These are phyloP conservation scores for Xiphorhynchus erythropygius DNA, from an alignment of 2,797 vertebrate species.

Conservation along the genomic window DNA sequence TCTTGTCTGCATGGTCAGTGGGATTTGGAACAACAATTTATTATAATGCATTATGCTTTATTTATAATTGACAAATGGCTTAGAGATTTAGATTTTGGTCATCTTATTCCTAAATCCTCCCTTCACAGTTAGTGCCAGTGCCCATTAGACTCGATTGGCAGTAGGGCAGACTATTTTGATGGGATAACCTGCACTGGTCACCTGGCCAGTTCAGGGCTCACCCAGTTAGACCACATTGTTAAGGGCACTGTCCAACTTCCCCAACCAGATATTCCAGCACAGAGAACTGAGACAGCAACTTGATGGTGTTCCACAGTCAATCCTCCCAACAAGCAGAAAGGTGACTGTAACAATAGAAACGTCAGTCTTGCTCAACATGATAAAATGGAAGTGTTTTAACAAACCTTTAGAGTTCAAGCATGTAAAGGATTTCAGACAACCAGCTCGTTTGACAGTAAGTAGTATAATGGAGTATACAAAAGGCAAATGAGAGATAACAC, in stretches of 20 bases:
- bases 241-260: background rate
- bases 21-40: constrained; percentile 61
- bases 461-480: background rate
- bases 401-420: background rate
- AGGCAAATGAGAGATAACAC: background rate
- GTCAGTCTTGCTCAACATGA: background rate
- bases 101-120: background rate
- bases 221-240: background rate
- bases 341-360: background rate
- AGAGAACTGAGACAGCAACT: background rate
- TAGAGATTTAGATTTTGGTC: constrained; percentile 51
- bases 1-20: constrained; percentile 17
- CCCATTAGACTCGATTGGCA: constrained; percentile 14
- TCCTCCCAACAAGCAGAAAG: background rate
- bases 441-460: background rate
- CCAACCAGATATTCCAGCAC: background rate
- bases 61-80: constrained; percentile 71
- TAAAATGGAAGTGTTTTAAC: background rate
- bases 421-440: background rate
- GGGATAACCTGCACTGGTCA: background rate
- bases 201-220: background rate
- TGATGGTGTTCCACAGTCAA: background rate
- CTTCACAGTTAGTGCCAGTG: background rate
- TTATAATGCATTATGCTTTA: constrained; percentile 59
- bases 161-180: background rate